Evolutionary conservation across 2,888 invertebrate genomes (phyloP), one percentile per base, ranked within the genome.

Genomic region (Adelognathus sp.): DNA sequence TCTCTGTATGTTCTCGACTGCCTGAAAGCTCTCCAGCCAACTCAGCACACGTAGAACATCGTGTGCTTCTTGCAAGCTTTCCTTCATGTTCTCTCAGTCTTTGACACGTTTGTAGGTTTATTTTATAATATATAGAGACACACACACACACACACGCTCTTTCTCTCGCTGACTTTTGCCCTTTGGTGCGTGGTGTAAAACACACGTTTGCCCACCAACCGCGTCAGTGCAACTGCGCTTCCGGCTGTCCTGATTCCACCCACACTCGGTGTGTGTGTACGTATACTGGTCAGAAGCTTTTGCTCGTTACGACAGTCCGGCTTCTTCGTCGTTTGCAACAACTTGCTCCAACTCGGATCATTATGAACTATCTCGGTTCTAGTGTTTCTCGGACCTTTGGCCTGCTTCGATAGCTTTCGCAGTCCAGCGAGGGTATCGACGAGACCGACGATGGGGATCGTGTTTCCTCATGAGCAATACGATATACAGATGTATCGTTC

Each of bases 291-390:
- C 56, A 33, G 11, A 31, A 76, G 56, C 73, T 78, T 78, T 69
- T 73, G 69, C 77, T 73, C 56, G 31, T 78, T 69, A 36, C 58
- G 69, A 31, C 56, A 39, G 39, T 73, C 50, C 67, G 24, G 61
- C 29, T 56, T 58, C 39, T 44, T 31, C 33, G 16, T 39, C 31
- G 46, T 60, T 73, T 36, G 63, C 36, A 36, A 9, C 61, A 56
- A 54, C 69, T 63, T 31, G 7, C 11, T 7, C 46, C 46, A 56
- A 73, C 66, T 61, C 31, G 56, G 58, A 21, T 29, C 58, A 60
- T 69, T 64, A 66, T 69, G 56, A 33, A 39, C 33, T 31, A 64
- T 78, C 63, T 21, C 24, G 21, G 24, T n/a, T 5, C 24, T n/a
- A 46, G n/a, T 16, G 21, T 56, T 61, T 67, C 67, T 58, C n/a